Evolutionary conservation across 2,888 invertebrate species (phyloP).

Genomic region (Sarcophaga variegata): DNA sequence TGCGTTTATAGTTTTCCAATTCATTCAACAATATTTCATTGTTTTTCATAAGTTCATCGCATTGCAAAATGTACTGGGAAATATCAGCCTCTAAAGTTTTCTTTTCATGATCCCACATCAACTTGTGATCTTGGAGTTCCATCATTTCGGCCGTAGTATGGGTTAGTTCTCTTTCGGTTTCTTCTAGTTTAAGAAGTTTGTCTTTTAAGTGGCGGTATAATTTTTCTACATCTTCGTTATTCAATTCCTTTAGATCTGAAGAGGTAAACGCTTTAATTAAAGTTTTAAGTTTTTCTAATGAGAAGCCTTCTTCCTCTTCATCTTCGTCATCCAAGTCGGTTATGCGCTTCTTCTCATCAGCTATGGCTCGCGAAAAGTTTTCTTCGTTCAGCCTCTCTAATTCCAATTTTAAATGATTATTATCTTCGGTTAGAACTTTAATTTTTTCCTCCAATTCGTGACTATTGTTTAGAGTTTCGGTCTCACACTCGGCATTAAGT

Average conservation of each 20-base stretch:
- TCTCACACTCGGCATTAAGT: conserved; percentile 76
- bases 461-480: conserved; percentile 74
- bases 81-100: conserved; percentile 81
- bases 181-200: conserved; percentile 84
- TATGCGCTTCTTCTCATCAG: conserved; percentile 78
- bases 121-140: conserved; percentile 81
- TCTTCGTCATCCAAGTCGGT: conserved; percentile 79
- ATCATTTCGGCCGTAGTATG: conserved; percentile 83
- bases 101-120: conserved; percentile 84
- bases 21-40: conserved; percentile 87
- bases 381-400: conserved; percentile 74
- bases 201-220: conserved; percentile 84
- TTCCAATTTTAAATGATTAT: conserved; percentile 74
- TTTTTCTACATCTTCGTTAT: conserved; percentile 71
- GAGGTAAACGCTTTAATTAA: conserved; percentile 74
- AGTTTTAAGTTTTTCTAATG: conserved; percentile 74
- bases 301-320: conserved; percentile 69
- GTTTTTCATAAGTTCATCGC: conserved; percentile 87
- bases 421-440: conserved; percentile 73
- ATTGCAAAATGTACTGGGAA: conserved; percentile 84
- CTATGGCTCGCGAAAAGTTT: conserved; percentile 76
- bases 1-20: conserved; percentile 84
- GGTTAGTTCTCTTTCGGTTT: conserved; percentile 84
- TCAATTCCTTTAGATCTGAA: conserved; percentile 67
- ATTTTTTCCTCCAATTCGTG: conserved; percentile 76